Evolutionary conservation across 1,140 invertebrate genomes (phyloP).

Genomic region (Bombus pascuorum): DNA sequence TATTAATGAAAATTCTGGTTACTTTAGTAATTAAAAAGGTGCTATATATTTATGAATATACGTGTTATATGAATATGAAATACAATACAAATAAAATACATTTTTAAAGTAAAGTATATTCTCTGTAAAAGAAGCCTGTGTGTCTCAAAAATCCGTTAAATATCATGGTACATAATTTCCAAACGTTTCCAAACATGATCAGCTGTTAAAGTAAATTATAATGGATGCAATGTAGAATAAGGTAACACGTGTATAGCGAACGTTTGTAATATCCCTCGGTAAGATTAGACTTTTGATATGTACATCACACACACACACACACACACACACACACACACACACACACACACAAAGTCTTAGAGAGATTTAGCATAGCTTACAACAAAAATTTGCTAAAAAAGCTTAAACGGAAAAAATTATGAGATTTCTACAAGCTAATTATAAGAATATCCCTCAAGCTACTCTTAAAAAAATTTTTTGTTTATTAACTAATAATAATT

Average conservation of each 20-base stretch:
- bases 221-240: background rate
- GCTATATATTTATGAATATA: too few relatives aligned
- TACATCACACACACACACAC: background rate
- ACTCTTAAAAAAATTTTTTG: too few relatives aligned
- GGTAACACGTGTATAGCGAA: background rate
- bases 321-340: too few relatives aligned
- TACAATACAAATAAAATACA: background rate
- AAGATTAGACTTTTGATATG: slow-evolving; percentile 11
- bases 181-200: background rate
- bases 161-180: background rate
- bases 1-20: too few relatives aligned
- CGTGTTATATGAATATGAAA: too few relatives aligned
- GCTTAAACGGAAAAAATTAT: background rate
- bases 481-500: too few relatives aligned
- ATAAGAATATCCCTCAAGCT: background rate
- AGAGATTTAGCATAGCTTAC: too few relatives aligned
- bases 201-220: background rate
- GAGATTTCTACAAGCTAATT: background rate
- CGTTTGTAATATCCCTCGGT: background rate
- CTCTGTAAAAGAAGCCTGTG: too few relatives aligned
- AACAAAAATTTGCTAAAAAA: background rate
- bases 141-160: too few relatives aligned
- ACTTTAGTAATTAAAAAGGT: too few relatives aligned
- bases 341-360: too few relatives aligned
- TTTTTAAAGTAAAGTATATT: background rate